These are phyloP conservation scores for Garrulus glandarius DNA, from an alignment of 2,797 vertebrate genomes.

Conservation along the genomic window DNA sequence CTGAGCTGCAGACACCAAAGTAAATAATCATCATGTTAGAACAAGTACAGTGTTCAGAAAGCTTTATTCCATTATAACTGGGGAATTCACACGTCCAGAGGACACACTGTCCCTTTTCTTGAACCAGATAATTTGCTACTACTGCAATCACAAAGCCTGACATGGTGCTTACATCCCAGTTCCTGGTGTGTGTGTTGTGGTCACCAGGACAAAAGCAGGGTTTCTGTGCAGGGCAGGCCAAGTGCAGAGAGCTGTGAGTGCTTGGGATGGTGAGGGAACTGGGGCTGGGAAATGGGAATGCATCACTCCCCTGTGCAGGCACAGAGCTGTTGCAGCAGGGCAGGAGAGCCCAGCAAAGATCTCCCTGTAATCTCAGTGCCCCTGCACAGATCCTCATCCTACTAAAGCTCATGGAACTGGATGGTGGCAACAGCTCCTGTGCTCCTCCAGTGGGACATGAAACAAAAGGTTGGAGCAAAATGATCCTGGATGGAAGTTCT, in stretches of 20 bases:
- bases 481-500: rapidly evolving
- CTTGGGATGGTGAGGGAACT: background rate
- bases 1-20: background rate
- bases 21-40: background rate
- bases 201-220: background rate
- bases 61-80: background rate
- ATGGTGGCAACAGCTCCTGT: background rate
- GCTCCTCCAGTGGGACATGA: background rate
- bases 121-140: background rate
- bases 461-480: background rate
- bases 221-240: background rate
- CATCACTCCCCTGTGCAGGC: background rate
- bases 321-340: background rate
- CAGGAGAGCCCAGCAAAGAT: background rate
- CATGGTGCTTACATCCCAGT: background rate
- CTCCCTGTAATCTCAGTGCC: background rate
- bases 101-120: background rate
- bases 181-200: background rate
- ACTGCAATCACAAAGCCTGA: background rate
- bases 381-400: background rate
- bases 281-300: background rate
- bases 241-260: background rate
- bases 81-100: background rate
- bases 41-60: background rate
- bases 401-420: background rate